phyloP scores from a whole-genome alignment of 2,888 invertebrate genomes.

The Cephus spinipes region DNA sequence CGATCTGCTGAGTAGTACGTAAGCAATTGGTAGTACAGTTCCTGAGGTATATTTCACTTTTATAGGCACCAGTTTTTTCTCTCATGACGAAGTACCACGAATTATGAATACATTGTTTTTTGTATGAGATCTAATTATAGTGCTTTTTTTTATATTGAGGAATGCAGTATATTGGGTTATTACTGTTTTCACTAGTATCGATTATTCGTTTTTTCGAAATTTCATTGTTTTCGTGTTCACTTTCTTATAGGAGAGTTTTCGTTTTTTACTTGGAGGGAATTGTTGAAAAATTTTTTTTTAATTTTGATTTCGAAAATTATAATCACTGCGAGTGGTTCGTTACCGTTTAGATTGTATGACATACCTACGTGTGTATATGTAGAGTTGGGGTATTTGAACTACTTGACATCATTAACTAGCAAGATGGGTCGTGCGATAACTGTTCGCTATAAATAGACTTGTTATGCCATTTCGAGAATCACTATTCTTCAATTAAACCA shows the following conservation, averaged over 20 bases:
- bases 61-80: not conserved
- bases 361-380: not conserved
- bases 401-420: not conserved
- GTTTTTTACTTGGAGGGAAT: not conserved
- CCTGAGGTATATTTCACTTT: not conserved
- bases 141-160: not conserved
- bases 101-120: constrained; percentile 13
- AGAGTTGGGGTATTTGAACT: not conserved
- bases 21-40: not conserved
- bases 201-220: not conserved
- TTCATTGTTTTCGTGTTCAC: not conserved
- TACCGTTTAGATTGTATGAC: not conserved
- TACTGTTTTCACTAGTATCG: not conserved
- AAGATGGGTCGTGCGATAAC: not conserved
- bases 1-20: not conserved
- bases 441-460: not conserved
- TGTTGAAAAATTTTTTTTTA: not conserved
- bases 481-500: not conserved
- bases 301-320: not conserved
- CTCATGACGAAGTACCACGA: constrained; percentile 23
- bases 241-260: not conserved
- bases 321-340: not conserved
- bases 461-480: not conserved
- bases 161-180: not conserved
- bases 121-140: constrained; percentile 28